These are phyloP conservation scores for Pangasius macronema DNA, from an alignment of 2,797 vertebrate species.

Conservation along the genomic window DNA sequence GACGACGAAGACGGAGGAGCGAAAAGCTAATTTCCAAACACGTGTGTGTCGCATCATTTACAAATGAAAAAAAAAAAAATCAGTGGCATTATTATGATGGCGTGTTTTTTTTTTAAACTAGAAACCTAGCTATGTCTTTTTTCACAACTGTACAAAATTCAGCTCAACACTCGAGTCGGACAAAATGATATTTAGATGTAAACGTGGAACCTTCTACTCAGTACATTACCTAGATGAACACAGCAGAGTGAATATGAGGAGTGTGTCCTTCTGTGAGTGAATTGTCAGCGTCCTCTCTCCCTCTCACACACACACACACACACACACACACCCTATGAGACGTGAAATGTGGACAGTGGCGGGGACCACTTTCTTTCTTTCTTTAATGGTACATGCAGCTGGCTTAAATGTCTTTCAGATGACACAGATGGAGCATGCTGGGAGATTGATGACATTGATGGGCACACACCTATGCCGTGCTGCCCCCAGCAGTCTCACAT, in stretches of 20 bases:
- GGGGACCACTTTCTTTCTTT: constrained; percentile 21
- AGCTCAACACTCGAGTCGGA: not conserved
- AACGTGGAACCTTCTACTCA: constrained; percentile 21
- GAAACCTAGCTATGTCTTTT: not conserved
- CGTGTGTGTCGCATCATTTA: not conserved
- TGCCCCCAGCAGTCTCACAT: constrained; percentile 75
- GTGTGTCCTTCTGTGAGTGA: constrained; percentile 16
- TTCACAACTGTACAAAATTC: not conserved
- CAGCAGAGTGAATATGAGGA: constrained; percentile 18
- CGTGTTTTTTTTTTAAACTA: not conserved
- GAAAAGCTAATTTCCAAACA: too few species aligned
- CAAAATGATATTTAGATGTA: constrained; percentile 6
- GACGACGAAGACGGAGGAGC: not conserved
- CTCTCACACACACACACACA: not conserved
- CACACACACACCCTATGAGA: constrained; percentile 35
- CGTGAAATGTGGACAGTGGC: constrained; percentile 49
- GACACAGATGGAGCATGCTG: constrained; percentile 75
- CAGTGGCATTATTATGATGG: not conserved
- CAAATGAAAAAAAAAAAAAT: not conserved
- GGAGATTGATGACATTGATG: constrained; percentile 77
- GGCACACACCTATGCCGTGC: constrained; percentile 71
- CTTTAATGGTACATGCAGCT: constrained; percentile 60
- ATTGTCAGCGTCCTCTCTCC: not conserved
- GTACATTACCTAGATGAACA: constrained; percentile 35
- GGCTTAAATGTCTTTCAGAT: constrained; percentile 76